phyloP scores from a whole-genome alignment of 53 echinoderm and acorn worm genomes.

The Holothuria scabra region DNA sequence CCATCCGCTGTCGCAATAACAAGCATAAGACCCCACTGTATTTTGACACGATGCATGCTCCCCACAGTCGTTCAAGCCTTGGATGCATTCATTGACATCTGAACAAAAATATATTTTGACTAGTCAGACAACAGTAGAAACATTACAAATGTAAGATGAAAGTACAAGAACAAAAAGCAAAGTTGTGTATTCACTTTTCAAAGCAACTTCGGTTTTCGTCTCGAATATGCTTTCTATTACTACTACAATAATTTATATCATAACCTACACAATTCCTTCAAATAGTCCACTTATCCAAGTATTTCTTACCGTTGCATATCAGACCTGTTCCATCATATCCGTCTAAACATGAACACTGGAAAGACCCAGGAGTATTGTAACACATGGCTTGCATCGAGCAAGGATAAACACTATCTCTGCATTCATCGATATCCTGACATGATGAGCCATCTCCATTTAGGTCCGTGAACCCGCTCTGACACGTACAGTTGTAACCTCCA shows the following conservation, averaged over 20 bases:
- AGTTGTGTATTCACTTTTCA: too few relatives aligned
- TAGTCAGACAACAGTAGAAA: too few relatives aligned
- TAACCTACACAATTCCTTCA: neutral
- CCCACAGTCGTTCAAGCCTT: conserved; percentile 39
- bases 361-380: conserved; percentile 49
- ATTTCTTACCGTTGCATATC: conserved; percentile 55
- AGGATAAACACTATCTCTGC: conserved; percentile 17
- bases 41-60: conserved; percentile 57
- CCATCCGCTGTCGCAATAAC: conserved; percentile 59
- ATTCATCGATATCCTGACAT: conserved; percentile 62
- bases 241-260: neutral
- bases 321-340: conserved; percentile 51
- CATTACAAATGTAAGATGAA: too few relatives aligned
- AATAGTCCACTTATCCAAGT: neutral
- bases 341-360: conserved; percentile 48
- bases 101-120: neutral
- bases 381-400: conserved; percentile 48
- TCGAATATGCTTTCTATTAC: neutral
- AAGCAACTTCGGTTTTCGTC: too few relatives aligned
- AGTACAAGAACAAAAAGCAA: too few relatives aligned
- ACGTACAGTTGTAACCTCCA: conserved; percentile 61
- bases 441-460: conserved; percentile 49
- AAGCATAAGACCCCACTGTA: conserved; percentile 32
- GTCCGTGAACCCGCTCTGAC: conserved; percentile 43
- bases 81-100: conserved; percentile 65